phyloP scores from a whole-genome alignment of 2,113 vertebrate species.

The Tragelaphus buxtoni region DNA sequence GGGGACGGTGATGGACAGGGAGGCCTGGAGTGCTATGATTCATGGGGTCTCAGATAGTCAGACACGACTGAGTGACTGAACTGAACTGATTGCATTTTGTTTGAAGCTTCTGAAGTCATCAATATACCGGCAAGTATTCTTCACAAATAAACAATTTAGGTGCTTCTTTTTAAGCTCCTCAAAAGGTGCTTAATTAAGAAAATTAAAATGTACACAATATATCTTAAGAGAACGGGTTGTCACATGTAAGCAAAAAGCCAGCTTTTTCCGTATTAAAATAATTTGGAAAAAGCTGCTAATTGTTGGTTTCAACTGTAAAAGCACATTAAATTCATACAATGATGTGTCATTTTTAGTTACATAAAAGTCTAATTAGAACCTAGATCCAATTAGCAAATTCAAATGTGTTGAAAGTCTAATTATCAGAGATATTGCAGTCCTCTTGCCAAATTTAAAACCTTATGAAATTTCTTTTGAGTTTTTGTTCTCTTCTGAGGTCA shows the following conservation, averaged over 20 bases:
- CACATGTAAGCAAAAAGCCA: conserved; percentile 43
- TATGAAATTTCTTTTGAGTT: conserved; percentile 61
- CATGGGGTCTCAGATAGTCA: too few relatives aligned
- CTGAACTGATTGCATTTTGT: not conserved
- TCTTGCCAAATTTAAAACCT: conserved; percentile 70
- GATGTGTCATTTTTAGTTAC: conserved; percentile 76
- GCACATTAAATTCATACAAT: conserved; percentile 70
- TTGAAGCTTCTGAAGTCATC: conserved; percentile 1
- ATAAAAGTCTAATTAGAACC: conserved; percentile 80
- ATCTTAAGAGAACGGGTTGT: not conserved
- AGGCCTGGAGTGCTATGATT: too few relatives aligned
- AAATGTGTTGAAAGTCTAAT: conserved; percentile 75
- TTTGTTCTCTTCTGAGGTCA: conserved; percentile 70
- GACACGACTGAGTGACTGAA: too few relatives aligned
- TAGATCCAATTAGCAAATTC: conserved; percentile 78
- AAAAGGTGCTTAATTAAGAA: conserved; percentile 49
- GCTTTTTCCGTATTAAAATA: conserved; percentile 51
- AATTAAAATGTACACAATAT: not conserved
- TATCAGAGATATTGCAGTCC: conserved; percentile 62
- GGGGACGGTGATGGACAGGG: too few relatives aligned
- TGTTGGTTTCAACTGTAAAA: conserved; percentile 68
- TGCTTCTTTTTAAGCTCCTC: not conserved
- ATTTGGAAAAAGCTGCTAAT: conserved; percentile 44
- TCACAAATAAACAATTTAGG: not conserved
- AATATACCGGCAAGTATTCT: not conserved